Percentiles rank a stretch among this genome's conserved stretches.
phyloP scores from a whole-genome alignment of 2,113 vertebrate genomes.

The Rhadina sibilatrix region DNA sequence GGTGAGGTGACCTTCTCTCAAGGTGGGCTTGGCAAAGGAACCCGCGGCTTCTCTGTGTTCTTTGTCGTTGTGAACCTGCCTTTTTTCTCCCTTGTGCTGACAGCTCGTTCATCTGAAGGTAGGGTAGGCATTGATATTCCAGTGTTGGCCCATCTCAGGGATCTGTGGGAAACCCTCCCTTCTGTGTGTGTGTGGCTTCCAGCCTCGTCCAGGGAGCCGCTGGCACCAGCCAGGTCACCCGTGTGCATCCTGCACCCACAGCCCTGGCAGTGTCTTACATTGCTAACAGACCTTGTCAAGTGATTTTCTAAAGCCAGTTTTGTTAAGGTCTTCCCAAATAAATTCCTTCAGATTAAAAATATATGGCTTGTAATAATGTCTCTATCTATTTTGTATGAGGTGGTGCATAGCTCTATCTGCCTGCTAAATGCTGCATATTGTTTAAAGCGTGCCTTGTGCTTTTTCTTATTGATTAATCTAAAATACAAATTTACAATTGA shows the following conservation, averaged over 20 bases:
- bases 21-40: not conserved
- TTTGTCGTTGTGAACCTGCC: not conserved
- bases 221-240: not conserved
- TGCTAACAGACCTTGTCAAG: not conserved
- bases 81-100: not conserved
- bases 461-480: conserved; percentile 25
- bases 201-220: not conserved
- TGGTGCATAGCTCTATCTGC: not conserved
- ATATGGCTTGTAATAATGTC: not conserved
- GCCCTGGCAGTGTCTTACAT: not conserved
- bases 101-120: not conserved
- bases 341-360: not conserved
- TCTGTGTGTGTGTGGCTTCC: not conserved
- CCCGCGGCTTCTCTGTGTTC: not conserved
- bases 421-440: not conserved
- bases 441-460: not conserved
- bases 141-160: not conserved
- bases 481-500: conserved; percentile 31
- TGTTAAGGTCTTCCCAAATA: not conserved
- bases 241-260: not conserved
- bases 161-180: not conserved
- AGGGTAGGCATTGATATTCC: not conserved
- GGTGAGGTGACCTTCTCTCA: not conserved
- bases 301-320: not conserved
- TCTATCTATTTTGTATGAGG: not conserved